Evolutionary conservation across 2,888 invertebrate genomes (phyloP), one percentile per base, ranked within the genome.

Genomic region (Gandaritis pyraliata): DNA sequence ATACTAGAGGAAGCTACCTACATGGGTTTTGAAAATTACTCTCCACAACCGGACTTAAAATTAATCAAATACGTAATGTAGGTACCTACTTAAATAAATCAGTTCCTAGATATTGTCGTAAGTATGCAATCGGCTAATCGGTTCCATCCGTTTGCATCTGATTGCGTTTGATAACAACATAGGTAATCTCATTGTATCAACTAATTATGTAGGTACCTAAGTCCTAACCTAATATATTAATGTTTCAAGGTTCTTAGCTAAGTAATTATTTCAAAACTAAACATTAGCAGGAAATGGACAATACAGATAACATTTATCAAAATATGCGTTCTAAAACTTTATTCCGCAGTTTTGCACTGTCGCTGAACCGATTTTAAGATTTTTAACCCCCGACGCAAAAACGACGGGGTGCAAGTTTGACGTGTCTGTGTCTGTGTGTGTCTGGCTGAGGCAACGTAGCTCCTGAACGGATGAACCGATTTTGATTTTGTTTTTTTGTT

Each of bases 201-300:
- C 4, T 12, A 8, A 48, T 29, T 48, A 29, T n/a, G n/a, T n/a
- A n/a, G n/a, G 8, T 46, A 29, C 29, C 29, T 29, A 12, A 46
- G 12, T 10, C 15, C 29, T 29, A 16, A 33, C 15, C 2, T 43
- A 41, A 12, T 12, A 50, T 39, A 45, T 18, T 33, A 38, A 18
- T 15, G 47, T 62, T 48, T 46, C 72, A 72, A 75, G 72, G 75
- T 69, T 68, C n/a, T 58, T 38, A 65, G 70, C 72, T 73, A 72
- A 71, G 55, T 48, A 48, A 49, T 64, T 65, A 66, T 72, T 68
- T 58, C 60, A 50, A 68, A 70, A 70, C 55, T 10, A 10, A 47
- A 58, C 29, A 33, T 46, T 46, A 39, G 48, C 72, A 64, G 76
- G 76, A 75, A 71, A 72, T 72, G 70, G 63, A 53, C 63, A 66